phyloP scores from a whole-genome alignment of 64 coral and sea anemone species.

The Anthopleura sola region DNA sequence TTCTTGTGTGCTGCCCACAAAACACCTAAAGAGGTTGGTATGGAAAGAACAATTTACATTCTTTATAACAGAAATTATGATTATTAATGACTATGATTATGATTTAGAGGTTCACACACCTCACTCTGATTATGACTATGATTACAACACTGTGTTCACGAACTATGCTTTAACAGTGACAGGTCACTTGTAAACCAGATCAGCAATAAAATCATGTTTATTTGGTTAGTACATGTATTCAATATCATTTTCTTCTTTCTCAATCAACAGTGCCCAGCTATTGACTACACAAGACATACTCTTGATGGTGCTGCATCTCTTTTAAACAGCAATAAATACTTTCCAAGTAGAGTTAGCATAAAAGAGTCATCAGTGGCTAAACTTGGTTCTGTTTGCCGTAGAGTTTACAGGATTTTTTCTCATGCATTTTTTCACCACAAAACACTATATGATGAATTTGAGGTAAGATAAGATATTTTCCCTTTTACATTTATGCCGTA shows the following conservation, averaged over 20 bases:
- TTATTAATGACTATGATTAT: no score
- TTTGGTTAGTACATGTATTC: no score
- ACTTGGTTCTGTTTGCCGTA: constrained; percentile 95
- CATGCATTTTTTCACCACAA: constrained; percentile 97
- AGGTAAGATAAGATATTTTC: constrained; percentile 40
- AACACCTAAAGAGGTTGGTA: constrained; percentile 88
- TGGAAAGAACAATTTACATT: no score
- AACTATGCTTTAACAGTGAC: no score
- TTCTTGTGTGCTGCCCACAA: constrained; percentile 99
- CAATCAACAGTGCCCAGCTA: constrained; percentile 83
- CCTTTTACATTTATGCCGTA: background rate
- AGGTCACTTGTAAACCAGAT: no score
- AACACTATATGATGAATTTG: constrained; percentile 93
- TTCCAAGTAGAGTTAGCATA: constrained; percentile 98
- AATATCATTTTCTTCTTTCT: background rate
- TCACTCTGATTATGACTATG: no score
- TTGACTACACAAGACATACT: constrained; percentile 97
- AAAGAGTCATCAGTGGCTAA: constrained; percentile 98
- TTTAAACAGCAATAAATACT: constrained; percentile 98
- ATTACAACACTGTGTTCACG: no score
- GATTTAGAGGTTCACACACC: no score
- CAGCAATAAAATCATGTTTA: no score
- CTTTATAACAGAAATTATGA: no score
- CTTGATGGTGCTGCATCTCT: constrained; percentile 96
- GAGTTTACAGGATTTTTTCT: constrained; percentile 98